phyloP scores from a whole-genome alignment of 2,888 invertebrate species.

The Pseudanteris insignis region DNA sequence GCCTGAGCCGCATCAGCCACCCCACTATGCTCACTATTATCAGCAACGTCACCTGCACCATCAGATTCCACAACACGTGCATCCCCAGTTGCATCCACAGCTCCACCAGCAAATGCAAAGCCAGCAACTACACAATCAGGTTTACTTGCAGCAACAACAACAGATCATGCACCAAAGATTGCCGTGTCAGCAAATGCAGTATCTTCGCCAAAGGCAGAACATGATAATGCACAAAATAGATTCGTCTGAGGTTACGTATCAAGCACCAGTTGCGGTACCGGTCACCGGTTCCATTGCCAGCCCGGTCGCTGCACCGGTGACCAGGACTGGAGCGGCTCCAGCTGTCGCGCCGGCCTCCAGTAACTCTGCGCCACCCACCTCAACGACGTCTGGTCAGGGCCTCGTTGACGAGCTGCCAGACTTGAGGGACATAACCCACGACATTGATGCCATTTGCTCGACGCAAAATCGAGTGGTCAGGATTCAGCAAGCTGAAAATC shows the following conservation, averaged over 20 bases:
- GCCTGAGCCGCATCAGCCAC: background rate
- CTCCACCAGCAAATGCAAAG: slow-evolving; percentile 7
- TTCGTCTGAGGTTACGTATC: slow-evolving; percentile 1
- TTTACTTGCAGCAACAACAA: background rate
- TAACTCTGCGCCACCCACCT: background rate
- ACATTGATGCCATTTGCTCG: slow-evolving; percentile 15
- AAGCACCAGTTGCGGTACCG: slow-evolving; percentile 8
- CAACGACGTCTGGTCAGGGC: slow-evolving; percentile 1
- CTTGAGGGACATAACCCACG: slow-evolving; percentile 14
- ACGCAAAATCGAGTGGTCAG: slow-evolving; percentile 2
- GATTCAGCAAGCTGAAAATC: slow-evolving; percentile 16
- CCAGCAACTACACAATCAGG: background rate
- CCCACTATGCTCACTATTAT: background rate
- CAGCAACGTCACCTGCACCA: slow-evolving; percentile 5
- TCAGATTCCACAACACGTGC: slow-evolving; percentile 1
- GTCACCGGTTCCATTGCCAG: background rate
- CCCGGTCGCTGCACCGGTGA: background rate
- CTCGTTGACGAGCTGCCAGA: slow-evolving; percentile 6
- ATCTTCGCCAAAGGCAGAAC: background rate
- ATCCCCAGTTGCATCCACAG: slow-evolving; percentile 8
- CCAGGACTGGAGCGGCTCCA: slow-evolving; percentile 2
- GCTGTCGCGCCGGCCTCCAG: background rate
- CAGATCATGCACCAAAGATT: background rate
- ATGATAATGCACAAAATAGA: slow-evolving; percentile 9
- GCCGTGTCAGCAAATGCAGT: background rate